Conservation (phyloP, 2,797 vertebrate species). For the Alca torda region DNA sequence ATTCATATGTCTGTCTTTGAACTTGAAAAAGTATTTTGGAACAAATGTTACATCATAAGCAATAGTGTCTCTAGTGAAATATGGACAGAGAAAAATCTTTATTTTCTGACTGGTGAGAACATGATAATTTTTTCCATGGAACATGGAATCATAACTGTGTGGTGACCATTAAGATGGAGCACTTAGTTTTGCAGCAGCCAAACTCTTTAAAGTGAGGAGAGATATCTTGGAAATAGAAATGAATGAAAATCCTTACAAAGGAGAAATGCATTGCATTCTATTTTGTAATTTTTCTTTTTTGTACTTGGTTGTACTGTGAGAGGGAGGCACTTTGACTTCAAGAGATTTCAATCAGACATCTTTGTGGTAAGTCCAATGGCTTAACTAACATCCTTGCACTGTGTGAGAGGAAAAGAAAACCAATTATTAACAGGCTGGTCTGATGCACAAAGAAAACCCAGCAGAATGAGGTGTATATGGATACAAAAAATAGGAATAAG, state of each 20-base stretch:
- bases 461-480: not conserved
- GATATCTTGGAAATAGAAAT: not conserved
- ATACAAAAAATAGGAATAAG: not conserved
- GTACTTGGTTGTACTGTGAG: not conserved
- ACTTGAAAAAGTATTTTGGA: not conserved
- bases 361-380: not conserved
- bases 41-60: rapidly evolving
- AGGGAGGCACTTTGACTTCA: not conserved
- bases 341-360: not conserved
- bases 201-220: not conserved
- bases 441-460: not conserved
- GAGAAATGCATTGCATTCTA: not conserved
- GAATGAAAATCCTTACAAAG: not conserved
- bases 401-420: not conserved
- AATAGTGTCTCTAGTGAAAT: not conserved
- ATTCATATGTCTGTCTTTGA: not conserved
- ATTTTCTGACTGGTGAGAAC: not conserved
- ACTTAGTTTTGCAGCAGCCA: not conserved
- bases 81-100: not conserved
- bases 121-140: not conserved
- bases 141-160: not conserved
- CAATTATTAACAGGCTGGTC: not conserved
- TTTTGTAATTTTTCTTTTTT: not conserved
- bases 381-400: not conserved
- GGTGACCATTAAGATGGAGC: not conserved